These are phyloP conservation scores for Sitta carolinensis DNA, from an alignment of 2,797 vertebrate species.

Conservation along the genomic window DNA sequence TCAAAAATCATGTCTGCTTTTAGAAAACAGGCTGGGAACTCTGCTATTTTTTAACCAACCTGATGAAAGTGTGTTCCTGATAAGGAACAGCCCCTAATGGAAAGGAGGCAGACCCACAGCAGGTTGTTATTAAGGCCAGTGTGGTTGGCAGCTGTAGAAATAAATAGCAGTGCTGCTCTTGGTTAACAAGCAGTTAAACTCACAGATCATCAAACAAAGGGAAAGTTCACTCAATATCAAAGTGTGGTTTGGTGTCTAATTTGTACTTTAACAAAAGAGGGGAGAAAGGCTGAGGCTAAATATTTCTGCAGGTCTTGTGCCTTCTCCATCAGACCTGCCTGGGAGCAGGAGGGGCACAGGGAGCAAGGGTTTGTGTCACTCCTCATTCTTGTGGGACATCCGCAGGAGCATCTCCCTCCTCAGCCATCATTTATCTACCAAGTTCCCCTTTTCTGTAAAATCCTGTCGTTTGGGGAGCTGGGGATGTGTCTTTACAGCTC, in stretches of 20 bases:
- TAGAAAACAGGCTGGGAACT: neutral
- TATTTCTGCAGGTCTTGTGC: neutral
- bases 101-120: neutral
- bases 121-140: slow-evolving; percentile 23
- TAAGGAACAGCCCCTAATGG: slow-evolving; percentile 21
- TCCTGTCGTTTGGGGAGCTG: neutral
- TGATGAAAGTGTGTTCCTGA: slow-evolving; percentile 16
- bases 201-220: slow-evolving; percentile 9
- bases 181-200: slow-evolving; percentile 35
- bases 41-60: slow-evolving; percentile 38
- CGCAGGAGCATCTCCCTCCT: neutral
- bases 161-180: neutral
- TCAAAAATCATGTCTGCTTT: neutral
- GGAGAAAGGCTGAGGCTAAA: neutral
- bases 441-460: neutral
- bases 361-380: neutral
- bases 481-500: rapidly evolving
- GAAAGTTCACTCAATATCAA: slow-evolving; percentile 17
- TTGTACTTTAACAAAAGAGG: neutral
- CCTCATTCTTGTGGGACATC: neutral
- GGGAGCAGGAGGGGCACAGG: neutral
- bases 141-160: slow-evolving; percentile 29
- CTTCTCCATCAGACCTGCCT: neutral
- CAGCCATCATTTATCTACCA: neutral
- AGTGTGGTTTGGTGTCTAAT: neutral